These are phyloP conservation scores for Scaptomyza flava DNA, from an alignment of 2,888 invertebrate genomes.

Conservation along the genomic window DNA sequence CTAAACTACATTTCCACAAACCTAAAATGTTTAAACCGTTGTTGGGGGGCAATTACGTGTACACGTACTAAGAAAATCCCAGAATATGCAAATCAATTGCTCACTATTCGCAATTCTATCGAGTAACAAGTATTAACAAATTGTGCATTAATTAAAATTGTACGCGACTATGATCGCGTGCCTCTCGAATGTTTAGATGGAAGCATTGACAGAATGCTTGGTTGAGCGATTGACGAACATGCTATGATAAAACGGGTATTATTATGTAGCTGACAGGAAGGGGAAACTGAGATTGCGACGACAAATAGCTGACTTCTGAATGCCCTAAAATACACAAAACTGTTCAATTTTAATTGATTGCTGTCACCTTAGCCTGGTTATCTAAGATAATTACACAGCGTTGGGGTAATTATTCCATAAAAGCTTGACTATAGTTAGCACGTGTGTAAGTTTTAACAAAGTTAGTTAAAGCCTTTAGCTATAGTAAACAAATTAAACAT, in stretches of 20 bases:
- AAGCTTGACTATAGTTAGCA: background rate
- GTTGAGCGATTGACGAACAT: constrained; percentile 29
- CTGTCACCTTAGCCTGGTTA: background rate
- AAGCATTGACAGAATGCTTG: constrained; percentile 26
- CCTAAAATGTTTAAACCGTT: constrained; percentile 1
- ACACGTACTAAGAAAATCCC: constrained; percentile 30
- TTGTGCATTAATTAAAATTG: constrained; percentile 43
- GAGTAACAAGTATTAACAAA: constrained; percentile 19
- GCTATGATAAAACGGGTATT: background rate
- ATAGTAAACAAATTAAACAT: background rate
- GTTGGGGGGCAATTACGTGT: constrained; percentile 20
- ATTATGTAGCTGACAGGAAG: constrained; percentile 1
- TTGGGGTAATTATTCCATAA: background rate
- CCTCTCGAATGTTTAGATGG: constrained; percentile 27
- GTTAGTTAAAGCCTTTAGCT: background rate
- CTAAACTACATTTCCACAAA: background rate
- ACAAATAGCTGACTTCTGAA: background rate
- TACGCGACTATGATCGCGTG: constrained; percentile 40
- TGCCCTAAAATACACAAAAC: background rate
- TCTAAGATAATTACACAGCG: background rate
- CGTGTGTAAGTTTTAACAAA: background rate
- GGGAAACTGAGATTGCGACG: background rate
- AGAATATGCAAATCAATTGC: constrained; percentile 21
- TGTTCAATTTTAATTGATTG: background rate
- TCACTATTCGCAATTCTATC: constrained; percentile 6